phyloP scores from a whole-genome alignment of 2,797 vertebrate species.

The Trematomus bernacchii region DNA sequence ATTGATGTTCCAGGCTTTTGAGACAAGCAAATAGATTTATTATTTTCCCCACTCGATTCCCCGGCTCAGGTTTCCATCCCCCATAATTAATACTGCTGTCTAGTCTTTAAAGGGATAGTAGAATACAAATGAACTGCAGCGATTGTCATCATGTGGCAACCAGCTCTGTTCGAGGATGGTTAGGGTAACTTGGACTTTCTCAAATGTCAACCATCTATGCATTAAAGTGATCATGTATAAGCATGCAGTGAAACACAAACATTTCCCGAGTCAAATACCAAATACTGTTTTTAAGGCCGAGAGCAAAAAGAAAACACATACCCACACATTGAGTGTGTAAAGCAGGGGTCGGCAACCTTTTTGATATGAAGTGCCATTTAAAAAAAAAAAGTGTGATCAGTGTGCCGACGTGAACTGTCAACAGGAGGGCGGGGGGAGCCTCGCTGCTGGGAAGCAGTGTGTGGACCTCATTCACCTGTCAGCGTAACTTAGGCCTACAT shows the following conservation, averaged over 20 bases:
- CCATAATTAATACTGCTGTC: slow-evolving; percentile 63
- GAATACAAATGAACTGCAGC: slow-evolving; percentile 67
- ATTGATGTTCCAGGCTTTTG: slow-evolving; percentile 63
- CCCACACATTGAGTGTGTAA: slow-evolving; percentile 19
- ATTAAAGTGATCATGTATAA: slow-evolving; percentile 29
- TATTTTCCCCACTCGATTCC: slow-evolving; percentile 48
- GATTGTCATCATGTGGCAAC: slow-evolving; percentile 5
- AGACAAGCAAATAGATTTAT: slow-evolving; percentile 57
- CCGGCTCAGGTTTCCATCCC: slow-evolving; percentile 59
- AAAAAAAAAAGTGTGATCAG: no score
- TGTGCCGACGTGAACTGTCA: no score
- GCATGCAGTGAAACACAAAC: slow-evolving; percentile 10
- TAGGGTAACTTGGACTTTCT: slow-evolving; percentile 24
- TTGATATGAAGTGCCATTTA: no score
- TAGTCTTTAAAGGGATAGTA: slow-evolving; percentile 39
- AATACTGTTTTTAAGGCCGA: background rate
- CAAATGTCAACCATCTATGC: slow-evolving; percentile 42
- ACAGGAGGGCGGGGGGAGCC: no score
- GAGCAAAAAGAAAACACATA: slow-evolving; percentile 3
- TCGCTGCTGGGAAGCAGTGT: no score
- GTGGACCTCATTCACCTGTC: no score
- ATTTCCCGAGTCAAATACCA: slow-evolving; percentile 7
- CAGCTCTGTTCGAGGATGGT: slow-evolving; percentile 6
- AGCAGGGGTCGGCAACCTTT: no score
- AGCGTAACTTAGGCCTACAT: no score